These are phyloP conservation scores for Blastobasis lacticolella DNA, from an alignment of 2,888 invertebrate genomes.

Conservation along the genomic window DNA sequence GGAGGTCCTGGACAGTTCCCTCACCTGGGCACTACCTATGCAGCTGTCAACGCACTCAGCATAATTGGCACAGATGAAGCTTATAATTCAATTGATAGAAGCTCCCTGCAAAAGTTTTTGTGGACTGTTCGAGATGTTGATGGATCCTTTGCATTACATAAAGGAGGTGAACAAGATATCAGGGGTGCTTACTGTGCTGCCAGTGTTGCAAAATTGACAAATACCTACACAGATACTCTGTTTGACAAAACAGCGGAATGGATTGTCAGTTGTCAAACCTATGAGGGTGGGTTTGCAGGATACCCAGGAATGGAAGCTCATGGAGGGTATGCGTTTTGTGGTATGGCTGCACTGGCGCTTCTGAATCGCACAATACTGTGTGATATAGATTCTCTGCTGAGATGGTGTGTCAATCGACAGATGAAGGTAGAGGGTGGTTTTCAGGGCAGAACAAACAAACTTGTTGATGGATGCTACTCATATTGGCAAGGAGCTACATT, in stretches of 20 bases:
- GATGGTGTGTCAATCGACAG: constrained; percentile 93
- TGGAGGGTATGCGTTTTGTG: constrained; percentile 99
- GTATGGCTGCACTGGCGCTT: constrained; percentile 90
- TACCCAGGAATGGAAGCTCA: constrained; percentile 94
- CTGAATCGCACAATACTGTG: constrained; percentile 84
- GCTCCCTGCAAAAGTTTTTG: constrained; percentile 84
- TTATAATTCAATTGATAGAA: constrained; percentile 88
- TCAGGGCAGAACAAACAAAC: constrained; percentile 97
- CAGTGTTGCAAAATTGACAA: constrained; percentile 90
- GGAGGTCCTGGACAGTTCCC: constrained; percentile 95
- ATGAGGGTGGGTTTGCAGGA: constrained; percentile 98
- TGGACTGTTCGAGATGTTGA: constrained; percentile 84
- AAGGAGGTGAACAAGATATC: constrained; percentile 94
- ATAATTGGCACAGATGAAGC: constrained; percentile 92
- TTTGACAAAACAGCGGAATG: constrained; percentile 93
- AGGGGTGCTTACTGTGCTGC: constrained; percentile 98
- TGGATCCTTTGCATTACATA: constrained; percentile 94
- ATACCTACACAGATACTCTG: constrained; percentile 82
- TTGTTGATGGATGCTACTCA: constrained; percentile 99
- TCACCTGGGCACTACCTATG: constrained; percentile 98
- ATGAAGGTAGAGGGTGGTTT: constrained; percentile 97
- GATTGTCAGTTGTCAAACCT: constrained; percentile 96
- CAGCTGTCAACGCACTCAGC: constrained; percentile 94
- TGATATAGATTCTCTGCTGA: constrained; percentile 82
- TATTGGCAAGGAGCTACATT: constrained; percentile 99